These are phyloP conservation scores for Pristionchus maxplancki DNA, from an alignment of 2,888 invertebrate species.

Conservation along the genomic window DNA sequence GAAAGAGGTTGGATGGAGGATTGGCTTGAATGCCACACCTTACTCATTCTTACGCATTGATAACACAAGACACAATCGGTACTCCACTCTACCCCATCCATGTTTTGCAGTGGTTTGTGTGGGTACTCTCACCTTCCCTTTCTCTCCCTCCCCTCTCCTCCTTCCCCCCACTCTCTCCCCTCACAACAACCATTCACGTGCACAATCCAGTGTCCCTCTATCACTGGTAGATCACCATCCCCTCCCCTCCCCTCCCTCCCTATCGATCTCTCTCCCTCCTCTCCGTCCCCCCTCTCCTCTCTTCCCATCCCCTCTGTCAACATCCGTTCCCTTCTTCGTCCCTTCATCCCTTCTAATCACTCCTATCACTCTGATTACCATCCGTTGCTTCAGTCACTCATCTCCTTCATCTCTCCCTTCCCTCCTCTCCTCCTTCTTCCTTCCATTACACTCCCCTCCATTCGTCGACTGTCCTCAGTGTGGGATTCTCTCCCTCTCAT, in stretches of 20 bases:
- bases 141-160: constrained; percentile 10
- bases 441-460: constrained; percentile 7
- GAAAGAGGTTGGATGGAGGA: background rate
- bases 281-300: background rate
- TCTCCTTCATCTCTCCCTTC: constrained; percentile 34
- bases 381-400: background rate
- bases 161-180: background rate
- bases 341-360: constrained; percentile 14
- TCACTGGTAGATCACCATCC: constrained; percentile 43
- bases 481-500: background rate
- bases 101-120: background rate
- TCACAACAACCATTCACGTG: constrained; percentile 35
- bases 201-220: background rate
- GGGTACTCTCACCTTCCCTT: constrained; percentile 15
- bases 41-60: background rate
- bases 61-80: background rate
- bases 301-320: constrained; percentile 24
- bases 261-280: background rate
- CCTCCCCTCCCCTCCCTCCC: background rate
- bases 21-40: background rate
- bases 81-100: background rate
- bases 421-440: background rate
- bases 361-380: background rate
- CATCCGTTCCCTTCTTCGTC: constrained; percentile 17
- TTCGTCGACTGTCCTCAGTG: constrained; percentile 40